Evolutionary conservation across 2,113 vertebrate genomes (phyloP).

Genomic region (Lamprotornis superbus): DNA sequence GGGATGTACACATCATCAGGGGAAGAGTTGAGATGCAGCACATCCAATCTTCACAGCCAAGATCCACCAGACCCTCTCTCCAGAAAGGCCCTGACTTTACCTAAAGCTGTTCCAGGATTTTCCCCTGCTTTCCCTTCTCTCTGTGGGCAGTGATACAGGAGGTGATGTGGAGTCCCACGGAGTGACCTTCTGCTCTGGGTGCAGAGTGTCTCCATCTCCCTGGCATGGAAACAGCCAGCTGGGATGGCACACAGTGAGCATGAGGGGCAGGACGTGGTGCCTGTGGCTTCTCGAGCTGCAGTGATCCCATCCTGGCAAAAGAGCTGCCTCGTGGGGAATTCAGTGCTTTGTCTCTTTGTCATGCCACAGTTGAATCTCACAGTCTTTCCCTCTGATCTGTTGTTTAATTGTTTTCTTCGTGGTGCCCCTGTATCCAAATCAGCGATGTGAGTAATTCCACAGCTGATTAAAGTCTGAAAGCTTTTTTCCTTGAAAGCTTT

Average conservation of each 20-base stretch:
- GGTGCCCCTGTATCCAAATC: background rate
- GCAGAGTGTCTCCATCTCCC: background rate
- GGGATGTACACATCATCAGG: accelerated
- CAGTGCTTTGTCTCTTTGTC: background rate
- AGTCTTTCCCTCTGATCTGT: background rate
- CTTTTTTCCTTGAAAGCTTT: background rate
- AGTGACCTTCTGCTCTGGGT: background rate
- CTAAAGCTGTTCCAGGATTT: background rate
- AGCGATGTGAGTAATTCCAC: background rate
- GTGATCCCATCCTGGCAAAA: background rate
- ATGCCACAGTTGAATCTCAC: background rate
- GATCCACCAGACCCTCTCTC: background rate
- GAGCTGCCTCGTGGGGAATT: background rate
- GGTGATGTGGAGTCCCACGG: accelerated
- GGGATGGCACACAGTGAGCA: accelerated
- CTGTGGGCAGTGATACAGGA: accelerated
- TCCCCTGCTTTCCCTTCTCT: accelerated
- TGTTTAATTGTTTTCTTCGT: background rate
- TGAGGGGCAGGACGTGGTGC: background rate
- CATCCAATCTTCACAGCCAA: background rate
- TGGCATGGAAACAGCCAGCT: accelerated
- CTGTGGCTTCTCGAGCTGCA: background rate
- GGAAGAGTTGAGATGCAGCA: background rate
- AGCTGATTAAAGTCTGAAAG: background rate
- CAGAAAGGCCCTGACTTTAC: background rate